phyloP scores from a whole-genome alignment of 2,888 invertebrate species.

The Pilophorus perplexus region DNA sequence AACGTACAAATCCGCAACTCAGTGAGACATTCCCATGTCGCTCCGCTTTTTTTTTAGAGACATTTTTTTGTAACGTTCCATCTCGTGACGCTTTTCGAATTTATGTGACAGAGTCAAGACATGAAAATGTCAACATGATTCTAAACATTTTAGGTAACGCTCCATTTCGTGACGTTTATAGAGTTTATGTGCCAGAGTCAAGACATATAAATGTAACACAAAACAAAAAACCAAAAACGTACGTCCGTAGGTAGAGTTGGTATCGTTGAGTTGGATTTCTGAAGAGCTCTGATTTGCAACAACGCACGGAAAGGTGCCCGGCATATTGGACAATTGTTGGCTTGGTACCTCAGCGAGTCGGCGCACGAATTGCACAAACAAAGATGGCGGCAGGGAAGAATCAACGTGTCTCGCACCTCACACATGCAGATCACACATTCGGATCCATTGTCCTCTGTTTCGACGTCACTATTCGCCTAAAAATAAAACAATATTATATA shows the following conservation, averaged over 20 bases:
- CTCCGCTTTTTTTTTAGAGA: too few species aligned
- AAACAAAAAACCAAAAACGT: background rate
- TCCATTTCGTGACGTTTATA: too few species aligned
- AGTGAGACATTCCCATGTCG: too few species aligned
- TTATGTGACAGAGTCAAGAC: too few species aligned
- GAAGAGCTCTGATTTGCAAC: slow-evolving; percentile 89
- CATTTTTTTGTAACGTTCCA: too few species aligned
- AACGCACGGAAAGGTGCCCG: slow-evolving; percentile 97
- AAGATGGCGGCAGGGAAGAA: slow-evolving; percentile 93
- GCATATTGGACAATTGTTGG: slow-evolving; percentile 98
- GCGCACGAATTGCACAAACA: slow-evolving; percentile 97
- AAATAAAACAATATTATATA: background rate
- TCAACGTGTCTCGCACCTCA: slow-evolving; percentile 93
- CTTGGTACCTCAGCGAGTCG: slow-evolving; percentile 93
- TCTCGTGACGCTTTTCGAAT: too few species aligned
- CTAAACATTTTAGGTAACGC: too few species aligned
- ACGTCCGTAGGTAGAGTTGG: slow-evolving; percentile 49
- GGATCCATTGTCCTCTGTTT: slow-evolving; percentile 88
- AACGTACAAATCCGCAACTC: too few species aligned
- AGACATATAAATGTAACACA: background rate
- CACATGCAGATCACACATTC: slow-evolving; percentile 99
- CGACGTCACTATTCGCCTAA: slow-evolving; percentile 68
- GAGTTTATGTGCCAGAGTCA: too few species aligned
- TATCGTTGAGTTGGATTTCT: slow-evolving; percentile 63
- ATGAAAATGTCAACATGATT: too few species aligned